These are phyloP conservation scores for Phylloscopus trochiloides DNA, from an alignment of 2,113 vertebrate genomes.

Conservation along the genomic window DNA sequence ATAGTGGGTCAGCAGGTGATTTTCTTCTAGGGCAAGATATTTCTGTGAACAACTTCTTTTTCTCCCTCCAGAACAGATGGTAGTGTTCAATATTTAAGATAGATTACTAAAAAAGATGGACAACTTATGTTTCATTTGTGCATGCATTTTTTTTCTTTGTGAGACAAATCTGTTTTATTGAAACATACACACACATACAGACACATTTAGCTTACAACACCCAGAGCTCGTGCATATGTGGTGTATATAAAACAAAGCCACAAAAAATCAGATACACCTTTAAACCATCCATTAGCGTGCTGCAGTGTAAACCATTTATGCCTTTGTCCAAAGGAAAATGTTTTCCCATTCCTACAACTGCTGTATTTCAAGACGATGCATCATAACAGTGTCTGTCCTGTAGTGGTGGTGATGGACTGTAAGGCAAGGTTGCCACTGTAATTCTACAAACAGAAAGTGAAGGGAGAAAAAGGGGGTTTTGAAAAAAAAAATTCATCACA, in stretches of 20 bases:
- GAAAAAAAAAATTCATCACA: background rate
- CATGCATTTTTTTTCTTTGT: background rate
- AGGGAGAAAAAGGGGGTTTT: accelerated
- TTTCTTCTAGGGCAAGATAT: background rate
- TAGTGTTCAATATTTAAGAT: background rate
- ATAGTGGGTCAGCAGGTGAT: background rate
- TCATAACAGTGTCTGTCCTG: background rate
- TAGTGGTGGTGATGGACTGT: background rate
- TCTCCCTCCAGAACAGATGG: slow-evolving; percentile 6
- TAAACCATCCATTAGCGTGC: background rate
- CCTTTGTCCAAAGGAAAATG: background rate
- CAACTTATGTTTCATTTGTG: background rate
- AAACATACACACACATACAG: background rate
- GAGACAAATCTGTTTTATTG: background rate
- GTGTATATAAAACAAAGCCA: background rate
- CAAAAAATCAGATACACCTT: background rate
- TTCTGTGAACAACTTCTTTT: background rate
- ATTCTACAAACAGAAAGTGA: background rate
- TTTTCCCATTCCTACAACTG: background rate
- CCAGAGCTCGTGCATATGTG: background rate
- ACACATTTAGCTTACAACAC: background rate
- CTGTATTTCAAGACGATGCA: background rate
- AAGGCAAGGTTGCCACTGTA: background rate
- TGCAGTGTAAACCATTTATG: background rate
- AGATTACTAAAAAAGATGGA: background rate